Percentiles rank a stretch among this genome's conserved stretches.
Evolutionary conservation across 1,140 invertebrate genomes (phyloP).

Genomic region (Nomia melanderi): DNA sequence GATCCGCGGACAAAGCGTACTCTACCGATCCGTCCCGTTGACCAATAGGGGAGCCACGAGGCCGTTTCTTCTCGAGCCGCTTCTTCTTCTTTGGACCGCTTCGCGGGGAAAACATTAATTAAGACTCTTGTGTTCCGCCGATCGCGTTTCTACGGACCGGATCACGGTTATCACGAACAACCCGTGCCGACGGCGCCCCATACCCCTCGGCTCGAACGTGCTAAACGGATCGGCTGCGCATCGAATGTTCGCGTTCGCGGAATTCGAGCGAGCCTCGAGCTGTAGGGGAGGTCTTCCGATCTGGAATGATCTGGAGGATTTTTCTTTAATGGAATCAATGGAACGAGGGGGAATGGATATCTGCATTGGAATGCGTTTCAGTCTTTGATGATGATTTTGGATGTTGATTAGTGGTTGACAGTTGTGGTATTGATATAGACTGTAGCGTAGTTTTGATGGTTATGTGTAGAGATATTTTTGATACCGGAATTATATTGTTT

Average conservation of each 20-base stretch:
- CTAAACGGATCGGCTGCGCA: constrained; percentile 13
- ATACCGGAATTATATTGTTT: no score
- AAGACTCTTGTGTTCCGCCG: constrained; percentile 41
- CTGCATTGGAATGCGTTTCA: no score
- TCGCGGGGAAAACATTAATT: constrained; percentile 57
- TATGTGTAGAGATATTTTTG: no score
- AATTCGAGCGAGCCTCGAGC: not conserved
- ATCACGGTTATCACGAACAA: constrained; percentile 24
- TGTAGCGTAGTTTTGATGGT: no score
- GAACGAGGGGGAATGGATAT: no score
- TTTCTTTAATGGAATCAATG: no score
- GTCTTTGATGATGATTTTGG: no score
- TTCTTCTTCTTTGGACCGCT: constrained; percentile 10
- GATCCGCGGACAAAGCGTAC: constrained; percentile 52
- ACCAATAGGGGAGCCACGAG: constrained; percentile 44
- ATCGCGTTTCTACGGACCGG: constrained; percentile 17
- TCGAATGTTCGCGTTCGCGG: constrained; percentile 4
- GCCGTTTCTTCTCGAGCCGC: constrained; percentile 19
- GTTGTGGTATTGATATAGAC: no score
- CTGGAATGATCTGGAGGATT: no score
- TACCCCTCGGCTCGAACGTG: not conserved
- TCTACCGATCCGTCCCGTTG: constrained; percentile 26
- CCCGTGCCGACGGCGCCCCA: no score
- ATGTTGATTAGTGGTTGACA: no score
- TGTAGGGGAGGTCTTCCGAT: no score